Base-by-base conservation (phyloP, 1,140 invertebrate genomes). In the Thaumatotibia leucotreta region DNA sequence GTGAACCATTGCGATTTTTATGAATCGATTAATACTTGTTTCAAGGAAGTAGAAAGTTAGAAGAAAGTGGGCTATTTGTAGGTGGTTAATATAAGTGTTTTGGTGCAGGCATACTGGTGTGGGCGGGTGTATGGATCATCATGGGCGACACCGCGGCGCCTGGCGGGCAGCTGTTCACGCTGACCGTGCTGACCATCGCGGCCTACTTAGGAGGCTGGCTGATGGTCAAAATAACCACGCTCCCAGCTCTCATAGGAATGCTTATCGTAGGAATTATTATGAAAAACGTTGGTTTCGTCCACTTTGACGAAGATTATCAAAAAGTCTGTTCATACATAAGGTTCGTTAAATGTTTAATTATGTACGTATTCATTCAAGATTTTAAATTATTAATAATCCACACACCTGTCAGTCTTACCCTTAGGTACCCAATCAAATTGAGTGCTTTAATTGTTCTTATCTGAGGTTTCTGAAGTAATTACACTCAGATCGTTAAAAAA, bases 231-330 rank as follows among this genome's bases (percentile, higher is more conserved):
- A 86, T 97, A 27, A 93, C 96, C n/a, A 95, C 94, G 1, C 88
- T 98, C 67, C 97, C 97, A 5, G 94, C 97, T 0, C 92, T 99
- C 0, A 95, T 97, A 73, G 97, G 97, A 11, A 97, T 97, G 96
- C 92, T 98, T 8, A 77, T 97, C 66, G 94, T 95, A 22, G 97
- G 97, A 64, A 94, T 97, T 31, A 71, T 96, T 10, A 92, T 97
- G 77, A 94, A 95, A 81, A 97, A 97, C 83, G 86, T 96, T 10
- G 95, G 94, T n/a, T 92, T 95, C 74, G 93, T 96, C 20, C 86
- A 94, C 76, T 94, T 97, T 76, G 93, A 94, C 65, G 92, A 92
- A 0, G 86, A 91, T 24, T 96, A 95, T 80, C 74, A 85, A 22
- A 79, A 91, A 35, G 93, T 96, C 5, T 91, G 94, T 9, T 92